Evolutionary conservation across 2,797 vertebrate genomes (phyloP), one percentile per base, ranked within the genome.

Genomic region (Benthosema pterotum): DNA sequence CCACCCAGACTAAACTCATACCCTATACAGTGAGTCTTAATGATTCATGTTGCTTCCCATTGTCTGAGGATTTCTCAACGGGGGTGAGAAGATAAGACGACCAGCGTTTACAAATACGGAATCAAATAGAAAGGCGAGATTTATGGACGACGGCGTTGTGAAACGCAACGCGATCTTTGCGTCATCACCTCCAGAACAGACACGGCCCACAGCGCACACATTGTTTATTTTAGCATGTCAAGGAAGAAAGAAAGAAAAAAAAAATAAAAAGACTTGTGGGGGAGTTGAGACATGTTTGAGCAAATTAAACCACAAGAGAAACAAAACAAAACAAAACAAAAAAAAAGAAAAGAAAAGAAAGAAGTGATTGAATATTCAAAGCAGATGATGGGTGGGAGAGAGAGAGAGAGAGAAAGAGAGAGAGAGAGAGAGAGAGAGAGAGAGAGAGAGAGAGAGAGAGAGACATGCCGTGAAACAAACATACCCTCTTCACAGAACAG

Each of bases 401-500:
- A 38, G 32, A 38, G 32, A 32, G 5, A 32, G 4, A 32, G 28
- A 32, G 28, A 32, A 7, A 32, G 28, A 32, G 28, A 32, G 28
- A 32, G 28, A 32, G 28, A 32, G 25, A 25, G 25, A 32, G 28
- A 32, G 28, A 32, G 22, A 25, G 22, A 25, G 22, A 25, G 22
- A 22, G 22, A 22, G 22, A 22, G 22, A 22, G 22, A 22, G 22
- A 22, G 22, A 22, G 22, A 22, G 28, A 28, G 28, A 28, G 28
- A 28, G 28, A 28, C 4, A 32, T 11, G 32, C 32, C 32, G 11
- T 51, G 57, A 45, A 25, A 53, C 5, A 67, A 65, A 64, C 85
- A 88, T 92, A 99, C 98, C 98, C 93, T 95, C 92, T 59, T 99
- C 98, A 87, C 98, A 99, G 63, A 94, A 89, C 42, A 88, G 82